Base-by-base conservation (phyloP, 2,113 vertebrate species). In the Centropus bengalensis region DNA sequence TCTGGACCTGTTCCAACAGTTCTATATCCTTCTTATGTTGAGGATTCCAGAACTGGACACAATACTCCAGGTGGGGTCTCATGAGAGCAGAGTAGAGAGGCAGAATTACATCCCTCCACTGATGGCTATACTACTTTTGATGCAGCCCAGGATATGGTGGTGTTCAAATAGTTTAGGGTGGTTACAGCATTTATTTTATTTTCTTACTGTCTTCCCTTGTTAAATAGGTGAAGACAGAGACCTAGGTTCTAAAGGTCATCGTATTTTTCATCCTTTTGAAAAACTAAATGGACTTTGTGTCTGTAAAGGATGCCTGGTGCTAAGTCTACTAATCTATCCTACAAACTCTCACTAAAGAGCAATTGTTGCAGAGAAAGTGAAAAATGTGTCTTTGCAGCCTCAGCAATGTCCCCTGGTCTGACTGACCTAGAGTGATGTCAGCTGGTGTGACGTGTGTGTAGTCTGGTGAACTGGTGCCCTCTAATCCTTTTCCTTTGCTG, bases 221-320 rank as follows among this genome's bases (percentile, higher is more conserved):
- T 79, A 38, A 68, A 28, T 66, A 40, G 21, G 33, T 44, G 26
- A 42, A 67, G 51, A 40, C 30, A 38, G 45, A 74, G 26, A 30
- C 16, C 80, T 38, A 16, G 0, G 0, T 26, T 44, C 22, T 64
- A 55, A 68, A 38, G 44, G 22, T 13, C 14, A 11, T 10, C 40
- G 32, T 5, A 10, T 88, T 86, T 83, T 83, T 63, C 69, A 75
- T 32, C 17, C 26, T 63, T 75, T 55, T 27, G 54, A 60, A 82
- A 66, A 69, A 58, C 51, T 14, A 59, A 22, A 47, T 44, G 4
- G 62, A 28, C 32, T 68, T 60, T 33, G 28, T 45, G 10, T 36
- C 30, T 89, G 21, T 73, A 45, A 89, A 81, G 32, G 55, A 14
- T 80, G 59, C 62, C 18, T 73, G 14, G 18, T 52, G 8, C 4